Percentiles rank a stretch among this genome's conserved stretches.
These are phyloP conservation scores for Acanthurus leucopareius DNA, from an alignment of 2,797 vertebrate genomes.

Conservation along the genomic window DNA sequence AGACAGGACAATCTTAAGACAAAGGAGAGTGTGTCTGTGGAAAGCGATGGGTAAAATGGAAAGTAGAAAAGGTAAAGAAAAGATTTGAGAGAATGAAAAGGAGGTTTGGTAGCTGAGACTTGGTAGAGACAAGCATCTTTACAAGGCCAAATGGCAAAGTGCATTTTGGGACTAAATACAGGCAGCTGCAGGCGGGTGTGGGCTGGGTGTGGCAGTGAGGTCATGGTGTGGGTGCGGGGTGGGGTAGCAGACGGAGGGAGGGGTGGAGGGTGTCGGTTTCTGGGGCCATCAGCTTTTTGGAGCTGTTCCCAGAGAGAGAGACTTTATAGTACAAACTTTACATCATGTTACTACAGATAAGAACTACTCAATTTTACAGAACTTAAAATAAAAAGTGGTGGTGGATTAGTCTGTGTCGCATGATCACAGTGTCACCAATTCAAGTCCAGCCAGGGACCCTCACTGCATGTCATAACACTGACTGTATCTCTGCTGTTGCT, in stretches of 20 bases:
- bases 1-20: slow-evolving; percentile 7
- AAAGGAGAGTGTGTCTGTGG: slow-evolving; percentile 8
- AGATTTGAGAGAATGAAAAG: neutral
- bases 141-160: slow-evolving; percentile 53
- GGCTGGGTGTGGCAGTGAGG: slow-evolving; percentile 77
- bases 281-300: slow-evolving; percentile 50
- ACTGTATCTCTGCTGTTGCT: no score
- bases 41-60: neutral
- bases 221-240: slow-evolving; percentile 74
- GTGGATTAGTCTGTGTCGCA: neutral
- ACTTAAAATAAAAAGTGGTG: neutral
- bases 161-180: slow-evolving; percentile 78
- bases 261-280: slow-evolving; percentile 60
- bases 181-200: slow-evolving; percentile 66
- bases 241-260: slow-evolving; percentile 34
- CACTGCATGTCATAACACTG: neutral
- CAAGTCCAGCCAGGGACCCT: neutral
- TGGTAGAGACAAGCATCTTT: slow-evolving; percentile 47
- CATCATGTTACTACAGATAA: neutral
- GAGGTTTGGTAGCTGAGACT: slow-evolving; percentile 10
- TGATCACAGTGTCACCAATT: neutral
- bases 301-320: slow-evolving; percentile 52
- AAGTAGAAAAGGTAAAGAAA: neutral
- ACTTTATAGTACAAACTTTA: slow-evolving; percentile 1
- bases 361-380: neutral